These are phyloP conservation scores for Nothocercus nigrocapillus DNA, from an alignment of 2,113 vertebrate genomes.

Conservation along the genomic window DNA sequence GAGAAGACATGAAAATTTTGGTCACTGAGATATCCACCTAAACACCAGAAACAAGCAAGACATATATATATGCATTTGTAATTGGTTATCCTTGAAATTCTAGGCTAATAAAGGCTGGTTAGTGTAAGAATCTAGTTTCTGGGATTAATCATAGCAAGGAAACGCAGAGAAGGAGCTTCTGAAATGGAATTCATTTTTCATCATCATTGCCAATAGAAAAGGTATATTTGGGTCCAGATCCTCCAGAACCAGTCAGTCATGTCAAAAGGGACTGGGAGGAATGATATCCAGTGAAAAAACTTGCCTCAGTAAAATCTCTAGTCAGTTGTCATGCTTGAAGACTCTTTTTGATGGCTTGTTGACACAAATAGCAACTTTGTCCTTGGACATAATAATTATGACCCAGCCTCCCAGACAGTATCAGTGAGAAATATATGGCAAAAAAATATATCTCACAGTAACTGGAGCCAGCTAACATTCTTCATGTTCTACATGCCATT, in stretches of 20 bases:
- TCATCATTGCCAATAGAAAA: background rate
- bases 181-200: background rate
- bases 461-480: background rate
- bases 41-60: background rate
- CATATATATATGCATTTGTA: accelerated
- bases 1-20: background rate
- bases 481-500: conserved; percentile 4
- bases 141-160: background rate
- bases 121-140: accelerated
- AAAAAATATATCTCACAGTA: background rate
- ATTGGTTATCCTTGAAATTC: background rate
- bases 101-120: accelerated
- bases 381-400: background rate
- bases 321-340: background rate
- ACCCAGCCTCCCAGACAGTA: background rate
- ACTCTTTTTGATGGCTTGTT: background rate
- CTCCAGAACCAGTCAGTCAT: accelerated
- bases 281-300: background rate
- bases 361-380: background rate
- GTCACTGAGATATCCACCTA: background rate
- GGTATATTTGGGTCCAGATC: accelerated
- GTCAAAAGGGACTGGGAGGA: background rate
- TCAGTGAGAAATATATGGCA: background rate
- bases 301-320: background rate
- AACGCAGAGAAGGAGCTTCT: background rate